Conservation (phyloP, 2,888 invertebrate genomes). For the Patella ulyssiponensis region DNA sequence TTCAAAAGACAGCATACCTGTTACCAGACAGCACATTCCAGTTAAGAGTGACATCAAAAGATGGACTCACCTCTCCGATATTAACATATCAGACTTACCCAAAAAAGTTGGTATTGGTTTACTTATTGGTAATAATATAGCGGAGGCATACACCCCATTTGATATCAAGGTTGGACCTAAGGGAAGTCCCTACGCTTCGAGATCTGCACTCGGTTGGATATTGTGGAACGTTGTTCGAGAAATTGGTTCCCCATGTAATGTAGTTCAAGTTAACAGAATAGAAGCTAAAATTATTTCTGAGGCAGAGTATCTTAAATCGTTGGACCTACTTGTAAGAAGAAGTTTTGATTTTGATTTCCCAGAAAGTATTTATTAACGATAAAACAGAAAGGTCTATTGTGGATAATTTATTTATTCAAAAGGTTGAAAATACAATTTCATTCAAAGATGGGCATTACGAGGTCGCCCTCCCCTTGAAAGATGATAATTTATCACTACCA, state of each 20-base stretch:
- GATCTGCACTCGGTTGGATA: constrained; percentile 20
- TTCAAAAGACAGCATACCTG: constrained; percentile 18
- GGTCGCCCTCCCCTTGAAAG: not conserved
- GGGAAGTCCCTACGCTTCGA: constrained; percentile 19
- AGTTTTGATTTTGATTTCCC: not conserved
- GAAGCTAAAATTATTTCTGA: not conserved
- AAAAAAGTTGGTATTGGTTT: constrained; percentile 14
- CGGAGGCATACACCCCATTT: constrained; percentile 24
- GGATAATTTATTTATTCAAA: not conserved
- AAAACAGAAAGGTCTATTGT: not conserved
- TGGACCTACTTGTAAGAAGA: not conserved
- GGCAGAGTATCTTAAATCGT: not conserved
- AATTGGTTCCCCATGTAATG: not conserved
- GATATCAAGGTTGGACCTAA: constrained; percentile 16
- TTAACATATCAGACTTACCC: not conserved
- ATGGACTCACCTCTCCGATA: constrained; percentile 19
- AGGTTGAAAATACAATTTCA: not conserved
- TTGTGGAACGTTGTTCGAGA: not conserved
- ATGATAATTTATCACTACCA: not conserved
- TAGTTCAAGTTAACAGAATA: not conserved
- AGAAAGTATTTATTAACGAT: not conserved
- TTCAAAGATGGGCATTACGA: not conserved
- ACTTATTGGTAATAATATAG: constrained; percentile 18
- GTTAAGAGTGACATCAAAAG: constrained; percentile 12
- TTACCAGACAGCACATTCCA: constrained; percentile 15